Percentiles rank a stretch among this genome's conserved stretches.
phyloP scores from a whole-genome alignment of 2,797 vertebrate species.

The Tragelaphus oryx region DNA sequence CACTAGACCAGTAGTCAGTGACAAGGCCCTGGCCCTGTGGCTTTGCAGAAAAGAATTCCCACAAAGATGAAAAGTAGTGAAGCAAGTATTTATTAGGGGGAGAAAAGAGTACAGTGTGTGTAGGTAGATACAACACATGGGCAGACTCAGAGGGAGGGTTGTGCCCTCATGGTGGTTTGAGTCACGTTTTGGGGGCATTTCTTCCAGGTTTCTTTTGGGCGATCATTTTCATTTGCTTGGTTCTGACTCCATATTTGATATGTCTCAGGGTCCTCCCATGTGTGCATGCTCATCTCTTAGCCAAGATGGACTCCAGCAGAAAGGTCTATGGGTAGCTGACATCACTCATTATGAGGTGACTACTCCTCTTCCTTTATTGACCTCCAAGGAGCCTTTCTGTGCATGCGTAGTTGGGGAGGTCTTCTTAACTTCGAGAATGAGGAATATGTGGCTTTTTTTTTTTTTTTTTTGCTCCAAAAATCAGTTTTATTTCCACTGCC shows the following conservation, averaged over 20 bases:
- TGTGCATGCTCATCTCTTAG: background rate
- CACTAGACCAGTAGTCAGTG: background rate
- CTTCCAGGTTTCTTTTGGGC: background rate
- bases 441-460: background rate
- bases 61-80: background rate
- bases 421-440: background rate
- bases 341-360: background rate
- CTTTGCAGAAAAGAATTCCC: background rate
- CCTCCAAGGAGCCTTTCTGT: background rate
- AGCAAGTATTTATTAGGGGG: background rate
- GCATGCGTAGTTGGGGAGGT: background rate
- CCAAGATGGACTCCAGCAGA: background rate
- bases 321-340: background rate
- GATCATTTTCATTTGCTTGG: background rate
- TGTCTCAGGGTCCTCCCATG: background rate
- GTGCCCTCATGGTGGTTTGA: background rate
- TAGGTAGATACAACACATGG: background rate
- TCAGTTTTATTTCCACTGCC: background rate
- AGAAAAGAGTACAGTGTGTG: background rate
- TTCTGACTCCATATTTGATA: background rate
- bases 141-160: background rate
- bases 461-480: background rate
- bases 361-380: background rate
- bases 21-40: background rate
- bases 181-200: background rate